A percentile compares a stretch with the other conserved stretches of the same genome.
phyloP scores from a whole-genome alignment of 2,888 invertebrate species.

The Lithodes maja region DNA sequence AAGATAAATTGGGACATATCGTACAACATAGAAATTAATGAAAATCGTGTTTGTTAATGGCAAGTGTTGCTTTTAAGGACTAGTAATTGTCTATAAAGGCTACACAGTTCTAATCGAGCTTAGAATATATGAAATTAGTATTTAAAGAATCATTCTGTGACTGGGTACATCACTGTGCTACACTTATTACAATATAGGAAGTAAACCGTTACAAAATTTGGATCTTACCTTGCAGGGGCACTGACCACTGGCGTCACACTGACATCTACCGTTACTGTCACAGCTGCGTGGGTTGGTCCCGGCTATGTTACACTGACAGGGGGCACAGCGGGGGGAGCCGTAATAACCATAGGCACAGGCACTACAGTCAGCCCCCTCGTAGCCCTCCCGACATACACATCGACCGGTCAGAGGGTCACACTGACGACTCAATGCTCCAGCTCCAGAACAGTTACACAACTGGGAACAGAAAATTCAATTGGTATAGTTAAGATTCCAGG shows the following conservation, averaged over 20 bases:
- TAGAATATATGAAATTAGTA: too few relatives aligned
- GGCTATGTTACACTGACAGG: conserved; percentile 86
- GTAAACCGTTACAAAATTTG: too few relatives aligned
- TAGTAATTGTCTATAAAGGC: too few relatives aligned
- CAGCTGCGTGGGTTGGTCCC: conserved; percentile 79
- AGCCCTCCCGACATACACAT: conserved; percentile 78
- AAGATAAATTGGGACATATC: too few relatives aligned
- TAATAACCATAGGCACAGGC: conserved; percentile 89
- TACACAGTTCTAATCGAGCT: too few relatives aligned
- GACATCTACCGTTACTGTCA: conserved; percentile 71
- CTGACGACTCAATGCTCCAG: conserved; percentile 82
- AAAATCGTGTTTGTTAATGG: too few relatives aligned
- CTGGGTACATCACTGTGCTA: too few relatives aligned
- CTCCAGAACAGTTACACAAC: conserved; percentile 84
- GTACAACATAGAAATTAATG: too few relatives aligned
- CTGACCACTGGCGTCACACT: conserved; percentile 80
- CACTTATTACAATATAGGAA: too few relatives aligned
- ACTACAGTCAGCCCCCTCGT: conserved; percentile 82
- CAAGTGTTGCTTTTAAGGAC: too few relatives aligned
- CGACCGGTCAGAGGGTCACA: conserved; percentile 83
- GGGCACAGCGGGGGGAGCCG: conserved; percentile 90
- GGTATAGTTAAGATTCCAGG: too few relatives aligned
- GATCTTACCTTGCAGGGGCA: conserved; percentile 89
- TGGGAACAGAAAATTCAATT: conserved; percentile 70
- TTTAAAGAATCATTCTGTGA: too few relatives aligned